These are phyloP conservation scores for Etia nguti DNA, from an alignment of 2,113 vertebrate species.

Conservation along the genomic window DNA sequence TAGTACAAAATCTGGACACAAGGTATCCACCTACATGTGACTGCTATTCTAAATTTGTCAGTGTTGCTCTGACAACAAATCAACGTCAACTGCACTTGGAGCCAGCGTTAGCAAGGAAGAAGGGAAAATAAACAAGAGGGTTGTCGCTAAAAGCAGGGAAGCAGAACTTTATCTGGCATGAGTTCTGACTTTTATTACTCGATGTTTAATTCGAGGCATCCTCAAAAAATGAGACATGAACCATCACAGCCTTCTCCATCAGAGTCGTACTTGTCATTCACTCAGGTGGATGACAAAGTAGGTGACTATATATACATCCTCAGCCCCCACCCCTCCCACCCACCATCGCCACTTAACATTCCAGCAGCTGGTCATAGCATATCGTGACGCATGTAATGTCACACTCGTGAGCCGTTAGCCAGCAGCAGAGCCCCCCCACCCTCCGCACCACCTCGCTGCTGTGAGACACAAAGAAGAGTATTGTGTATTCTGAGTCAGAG, in stretches of 20 bases:
- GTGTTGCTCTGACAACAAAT: not conserved
- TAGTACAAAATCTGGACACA: not conserved
- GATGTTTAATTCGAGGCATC: fast-evolving
- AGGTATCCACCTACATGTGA: not conserved
- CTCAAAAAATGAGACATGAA: not conserved
- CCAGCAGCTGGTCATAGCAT: constrained; percentile 47
- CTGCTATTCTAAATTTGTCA: not conserved
- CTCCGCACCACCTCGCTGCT: constrained; percentile 4
- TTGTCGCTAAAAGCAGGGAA: not conserved
- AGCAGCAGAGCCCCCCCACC: constrained; percentile 15
- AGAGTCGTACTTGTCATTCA: not conserved
- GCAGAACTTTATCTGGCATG: not conserved
- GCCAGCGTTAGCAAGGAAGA: not conserved
- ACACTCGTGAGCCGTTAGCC: constrained; percentile 47
- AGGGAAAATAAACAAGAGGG: not conserved
- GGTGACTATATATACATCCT: not conserved
- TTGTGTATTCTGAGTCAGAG: constrained; percentile 42
- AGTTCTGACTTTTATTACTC: not conserved
- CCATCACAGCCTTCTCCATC: not conserved
- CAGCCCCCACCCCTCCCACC: not conserved
- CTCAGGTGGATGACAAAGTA: not conserved
- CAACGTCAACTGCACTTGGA: not conserved
- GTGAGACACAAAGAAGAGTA: constrained; percentile 61
- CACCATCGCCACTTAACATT: constrained; percentile 51
- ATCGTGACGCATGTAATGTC: constrained; percentile 62